Evolutionary conservation across 2,888 invertebrate species (phyloP), one percentile per base, ranked within the genome.

Genomic region (Blastobasis adustella): DNA sequence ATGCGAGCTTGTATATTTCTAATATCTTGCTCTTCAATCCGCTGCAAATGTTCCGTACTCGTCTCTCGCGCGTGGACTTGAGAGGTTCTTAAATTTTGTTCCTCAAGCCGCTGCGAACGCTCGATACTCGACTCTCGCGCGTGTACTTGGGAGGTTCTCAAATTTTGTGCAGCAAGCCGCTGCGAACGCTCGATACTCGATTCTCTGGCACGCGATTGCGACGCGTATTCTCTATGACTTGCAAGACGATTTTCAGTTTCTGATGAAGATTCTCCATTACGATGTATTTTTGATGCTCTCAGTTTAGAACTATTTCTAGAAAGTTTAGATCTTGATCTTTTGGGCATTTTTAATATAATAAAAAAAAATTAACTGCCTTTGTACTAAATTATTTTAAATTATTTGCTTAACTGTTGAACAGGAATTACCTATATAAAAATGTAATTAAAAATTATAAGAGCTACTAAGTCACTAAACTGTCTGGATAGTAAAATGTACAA

Each of bases 1-100:
- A 37, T 45, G 43, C 49, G 44, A 23, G 50, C 48, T 38, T 48
- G 44, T 23, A 48, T 39, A 9, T 44, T 62, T 55, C 51, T 50
- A 56, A 45, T 41, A 50, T 36, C 36, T 6, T 46, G 7, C 36
- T 36, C 46, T 7, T 8, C 46, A 46, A 46, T 8, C 5, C 46
- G 46, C 37, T 46, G 37, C 46, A 37, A 46, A 6, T 36, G 6
- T 46, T 46, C 23, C 6, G 45, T 42, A 42, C 49, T 49, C 42
- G 49, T 38, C 10, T 49, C n/a, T 42, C 49, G 41, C 10, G 6
- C 23, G 23, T 10, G 37, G 6, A 23, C 6, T 36, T 23, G 42
- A 4, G 42, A 44, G 41, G 41, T n/a, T 49, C 49, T 41, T 5
- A 9, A 10, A 46, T 40, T 50, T 43, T 50, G 45, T 50, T 37